These are phyloP conservation scores for Danionella dracula DNA, from an alignment of 2,797 vertebrate species.

Conservation along the genomic window DNA sequence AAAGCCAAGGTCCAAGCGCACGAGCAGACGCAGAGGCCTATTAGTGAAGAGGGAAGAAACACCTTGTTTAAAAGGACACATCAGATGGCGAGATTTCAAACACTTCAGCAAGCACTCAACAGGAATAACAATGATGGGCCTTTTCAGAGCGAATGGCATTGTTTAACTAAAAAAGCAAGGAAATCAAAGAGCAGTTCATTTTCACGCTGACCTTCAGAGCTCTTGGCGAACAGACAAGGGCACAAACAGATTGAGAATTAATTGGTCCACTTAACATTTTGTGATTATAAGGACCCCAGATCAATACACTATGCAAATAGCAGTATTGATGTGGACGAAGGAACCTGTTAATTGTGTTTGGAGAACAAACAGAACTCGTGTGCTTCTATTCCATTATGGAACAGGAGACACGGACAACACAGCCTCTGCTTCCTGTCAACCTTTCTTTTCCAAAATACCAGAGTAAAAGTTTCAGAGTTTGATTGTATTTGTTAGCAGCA, in stretches of 20 bases:
- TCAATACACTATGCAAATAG: constrained; percentile 93
- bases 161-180: constrained; percentile 62
- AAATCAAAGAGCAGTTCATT: constrained; percentile 78
- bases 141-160: constrained; percentile 63
- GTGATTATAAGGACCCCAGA: constrained; percentile 91
- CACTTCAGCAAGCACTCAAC: constrained; percentile 72
- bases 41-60: constrained; percentile 69
- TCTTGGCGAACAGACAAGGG: constrained; percentile 78
- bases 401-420: constrained; percentile 69
- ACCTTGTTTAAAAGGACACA: constrained; percentile 77
- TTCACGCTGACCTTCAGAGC: constrained; percentile 87
- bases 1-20: constrained; percentile 52
- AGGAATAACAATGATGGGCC: constrained; percentile 69
- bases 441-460: constrained; percentile 49
- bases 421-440: constrained; percentile 38
- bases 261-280: constrained; percentile 99
- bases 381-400: constrained; percentile 78
- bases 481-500: constrained; percentile 57
- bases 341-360: constrained; percentile 80
- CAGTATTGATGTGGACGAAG: constrained; percentile 80
- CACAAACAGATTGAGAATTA: constrained; percentile 94
- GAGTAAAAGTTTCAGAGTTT: constrained; percentile 63
- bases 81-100: constrained; percentile 78
- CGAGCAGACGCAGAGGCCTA: constrained; percentile 49
- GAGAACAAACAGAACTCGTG: constrained; percentile 62